Percentiles rank a stretch among this genome's conserved stretches.
These are phyloP conservation scores for Lutjanus erythropterus DNA, from an alignment of 2,113 vertebrate species.

Conservation along the genomic window DNA sequence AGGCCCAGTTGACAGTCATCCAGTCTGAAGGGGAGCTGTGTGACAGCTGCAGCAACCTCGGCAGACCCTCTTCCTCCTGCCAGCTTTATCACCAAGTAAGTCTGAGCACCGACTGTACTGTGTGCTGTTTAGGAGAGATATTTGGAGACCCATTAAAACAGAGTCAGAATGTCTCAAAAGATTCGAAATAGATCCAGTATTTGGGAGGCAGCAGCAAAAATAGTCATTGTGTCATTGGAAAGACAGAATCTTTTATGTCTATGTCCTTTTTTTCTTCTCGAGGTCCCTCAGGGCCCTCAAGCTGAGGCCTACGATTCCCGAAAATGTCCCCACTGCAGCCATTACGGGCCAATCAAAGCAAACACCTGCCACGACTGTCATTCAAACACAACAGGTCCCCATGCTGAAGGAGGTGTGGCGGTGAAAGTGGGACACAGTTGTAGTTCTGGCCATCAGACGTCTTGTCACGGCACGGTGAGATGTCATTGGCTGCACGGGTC, in stretches of 20 bases:
- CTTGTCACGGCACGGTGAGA: slow-evolving; percentile 74
- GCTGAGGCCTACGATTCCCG: slow-evolving; percentile 50
- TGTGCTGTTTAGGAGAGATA: slow-evolving; percentile 4
- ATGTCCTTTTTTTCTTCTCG: slow-evolving; percentile 1
- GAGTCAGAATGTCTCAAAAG: not conserved
- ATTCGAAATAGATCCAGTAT: slow-evolving; percentile 22
- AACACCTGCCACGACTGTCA: slow-evolving; percentile 61
- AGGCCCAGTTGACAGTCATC: slow-evolving; percentile 68
- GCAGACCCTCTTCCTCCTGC: slow-evolving; percentile 76
- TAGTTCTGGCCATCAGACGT: slow-evolving; percentile 79
- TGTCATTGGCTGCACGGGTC: slow-evolving; percentile 89
- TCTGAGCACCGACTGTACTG: not conserved
- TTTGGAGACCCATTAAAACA: slow-evolving; percentile 21
- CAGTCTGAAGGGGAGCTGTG: slow-evolving; percentile 72
- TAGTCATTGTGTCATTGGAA: slow-evolving; percentile 4
- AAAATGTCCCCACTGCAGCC: slow-evolving; percentile 74
- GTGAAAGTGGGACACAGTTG: slow-evolving; percentile 71
- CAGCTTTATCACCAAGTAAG: slow-evolving; percentile 83
- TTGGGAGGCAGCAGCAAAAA: slow-evolving; percentile 25
- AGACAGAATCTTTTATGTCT: not conserved
- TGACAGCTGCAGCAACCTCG: slow-evolving; percentile 81
- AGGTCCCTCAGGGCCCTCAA: slow-evolving; percentile 71
- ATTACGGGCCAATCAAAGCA: slow-evolving; percentile 55
- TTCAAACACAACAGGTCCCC: slow-evolving; percentile 48
- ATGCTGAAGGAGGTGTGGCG: slow-evolving; percentile 54